These are phyloP conservation scores for Drepana arcuata DNA, from an alignment of 1,140 invertebrate species.

Conservation along the genomic window DNA sequence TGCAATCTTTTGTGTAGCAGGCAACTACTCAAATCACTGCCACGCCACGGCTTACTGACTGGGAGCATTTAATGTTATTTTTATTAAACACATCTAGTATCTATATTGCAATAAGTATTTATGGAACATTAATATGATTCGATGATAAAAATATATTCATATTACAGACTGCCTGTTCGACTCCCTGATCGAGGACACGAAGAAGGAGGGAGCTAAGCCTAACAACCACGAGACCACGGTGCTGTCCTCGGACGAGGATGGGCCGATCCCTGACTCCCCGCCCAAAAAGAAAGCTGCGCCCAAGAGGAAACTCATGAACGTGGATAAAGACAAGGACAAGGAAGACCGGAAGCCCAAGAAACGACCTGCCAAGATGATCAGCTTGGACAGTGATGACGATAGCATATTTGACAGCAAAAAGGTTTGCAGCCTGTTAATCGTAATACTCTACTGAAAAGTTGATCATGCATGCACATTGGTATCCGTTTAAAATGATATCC, in stretches of 20 bases:
- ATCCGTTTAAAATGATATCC: no score
- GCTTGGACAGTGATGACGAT: constrained; percentile 52
- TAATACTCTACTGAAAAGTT: no score
- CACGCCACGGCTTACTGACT: no score
- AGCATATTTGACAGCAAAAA: constrained; percentile 66
- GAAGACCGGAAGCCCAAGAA: constrained; percentile 48
- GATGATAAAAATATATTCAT: no score
- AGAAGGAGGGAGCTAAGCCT: constrained; percentile 42
- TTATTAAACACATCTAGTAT: no score
- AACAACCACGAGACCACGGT: constrained; percentile 30
- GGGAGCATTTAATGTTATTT: no score
- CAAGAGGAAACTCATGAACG: constrained; percentile 51
- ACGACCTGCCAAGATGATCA: constrained; percentile 41
- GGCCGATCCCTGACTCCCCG: constrained; percentile 14
- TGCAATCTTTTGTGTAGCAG: no score
- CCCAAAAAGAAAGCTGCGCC: constrained; percentile 53
- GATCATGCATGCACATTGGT: no score
- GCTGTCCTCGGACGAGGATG: constrained; percentile 49
- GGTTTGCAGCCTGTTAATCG: no score
- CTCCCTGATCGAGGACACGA: constrained; percentile 64
- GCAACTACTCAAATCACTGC: no score
- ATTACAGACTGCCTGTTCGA: constrained; percentile 66
- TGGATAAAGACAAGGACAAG: constrained; percentile 25
- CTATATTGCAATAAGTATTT: no score
- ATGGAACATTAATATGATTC: no score